These are phyloP conservation scores for Neofelis nebulosa DNA, from an alignment of 2,113 vertebrate species.

Conservation along the genomic window DNA sequence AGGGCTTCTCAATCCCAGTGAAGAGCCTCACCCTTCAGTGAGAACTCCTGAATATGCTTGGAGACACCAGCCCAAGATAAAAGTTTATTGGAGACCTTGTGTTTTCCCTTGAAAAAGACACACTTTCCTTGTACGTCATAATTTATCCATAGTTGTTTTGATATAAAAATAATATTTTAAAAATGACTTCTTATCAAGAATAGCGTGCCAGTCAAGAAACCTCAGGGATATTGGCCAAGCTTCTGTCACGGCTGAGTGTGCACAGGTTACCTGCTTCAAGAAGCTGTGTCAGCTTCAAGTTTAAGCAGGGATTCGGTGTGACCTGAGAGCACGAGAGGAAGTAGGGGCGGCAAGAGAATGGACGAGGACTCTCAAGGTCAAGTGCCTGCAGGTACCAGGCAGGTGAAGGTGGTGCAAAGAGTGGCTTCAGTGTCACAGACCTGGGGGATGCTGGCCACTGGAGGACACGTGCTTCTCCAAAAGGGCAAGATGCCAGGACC, in stretches of 20 bases:
- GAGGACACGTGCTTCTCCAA: rapidly evolving
- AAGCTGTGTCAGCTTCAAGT: too few relatives aligned
- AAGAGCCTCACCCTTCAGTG: background rate
- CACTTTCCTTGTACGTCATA: background rate
- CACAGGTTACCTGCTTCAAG: too few relatives aligned
- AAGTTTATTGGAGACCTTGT: background rate
- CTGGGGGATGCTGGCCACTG: background rate
- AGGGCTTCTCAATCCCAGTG: too few relatives aligned
- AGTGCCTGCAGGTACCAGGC: background rate
- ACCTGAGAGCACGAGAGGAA: background rate
- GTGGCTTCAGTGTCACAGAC: background rate
- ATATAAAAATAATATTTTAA: background rate
- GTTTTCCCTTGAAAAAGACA: background rate
- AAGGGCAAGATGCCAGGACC: background rate
- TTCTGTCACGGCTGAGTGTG: too few relatives aligned
- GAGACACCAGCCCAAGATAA: background rate
- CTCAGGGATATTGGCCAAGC: background rate
- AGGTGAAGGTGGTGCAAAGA: background rate
- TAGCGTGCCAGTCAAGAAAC: rapidly evolving
- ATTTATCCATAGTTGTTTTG: background rate
- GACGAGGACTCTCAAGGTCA: background rate
- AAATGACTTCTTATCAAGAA: background rate
- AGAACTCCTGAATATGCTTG: background rate
- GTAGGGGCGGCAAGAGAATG: background rate
- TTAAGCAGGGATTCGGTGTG: too few relatives aligned